These are phyloP conservation scores for Drosophila eohydei DNA, from an alignment of 2,888 invertebrate genomes.

Conservation along the genomic window DNA sequence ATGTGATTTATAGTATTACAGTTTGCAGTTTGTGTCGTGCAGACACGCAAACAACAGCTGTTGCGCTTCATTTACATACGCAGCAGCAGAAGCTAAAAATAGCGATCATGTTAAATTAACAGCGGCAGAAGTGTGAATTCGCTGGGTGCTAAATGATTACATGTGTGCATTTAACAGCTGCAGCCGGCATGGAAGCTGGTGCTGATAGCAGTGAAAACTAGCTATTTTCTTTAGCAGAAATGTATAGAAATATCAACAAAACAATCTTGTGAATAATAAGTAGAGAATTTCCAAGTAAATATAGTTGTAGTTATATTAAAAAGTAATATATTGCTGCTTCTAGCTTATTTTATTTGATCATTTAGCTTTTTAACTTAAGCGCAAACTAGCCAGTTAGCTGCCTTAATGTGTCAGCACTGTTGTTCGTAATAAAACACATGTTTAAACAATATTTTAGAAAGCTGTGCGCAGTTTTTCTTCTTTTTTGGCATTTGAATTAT, in stretches of 20 bases:
- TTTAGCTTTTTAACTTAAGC: background rate
- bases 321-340: too few relatives aligned
- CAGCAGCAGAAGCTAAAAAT: conserved; percentile 27
- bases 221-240: background rate
- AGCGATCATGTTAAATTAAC: conserved; percentile 53
- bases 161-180: conserved; percentile 23
- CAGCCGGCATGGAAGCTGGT: background rate
- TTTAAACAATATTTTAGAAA: background rate
- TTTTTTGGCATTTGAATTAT: conserved; percentile 22
- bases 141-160: conserved; percentile 12
- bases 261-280: too few relatives aligned
- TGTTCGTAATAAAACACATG: background rate
- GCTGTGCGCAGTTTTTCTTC: background rate
- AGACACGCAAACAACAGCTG: conserved; percentile 50
- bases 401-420: background rate
- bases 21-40: conserved; percentile 21
- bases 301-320: too few relatives aligned
- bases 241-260: background rate
- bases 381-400: background rate
- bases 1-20: conserved; percentile 4
- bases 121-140: conserved; percentile 10
- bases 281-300: too few relatives aligned
- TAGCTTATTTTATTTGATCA: background rate
- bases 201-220: background rate
- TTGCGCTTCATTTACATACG: conserved; percentile 43